Evolutionary conservation across 2,113 vertebrate genomes (phyloP).

Genomic region (Charadrius vociferus): DNA sequence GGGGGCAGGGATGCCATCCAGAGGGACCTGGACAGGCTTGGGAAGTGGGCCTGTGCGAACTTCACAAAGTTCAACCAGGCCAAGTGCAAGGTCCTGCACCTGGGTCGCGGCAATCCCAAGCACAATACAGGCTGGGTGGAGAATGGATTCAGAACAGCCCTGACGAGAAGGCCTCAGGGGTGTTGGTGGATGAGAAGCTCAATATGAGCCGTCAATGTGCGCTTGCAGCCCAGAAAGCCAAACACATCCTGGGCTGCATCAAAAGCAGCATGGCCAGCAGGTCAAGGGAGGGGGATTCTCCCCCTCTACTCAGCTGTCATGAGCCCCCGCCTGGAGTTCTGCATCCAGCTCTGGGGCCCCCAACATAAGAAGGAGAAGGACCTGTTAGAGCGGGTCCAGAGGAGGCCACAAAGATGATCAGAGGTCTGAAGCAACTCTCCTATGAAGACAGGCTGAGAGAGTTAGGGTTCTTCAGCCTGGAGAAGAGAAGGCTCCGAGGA

Average conservation of each 20-base stretch:
- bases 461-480: background rate
- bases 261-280: background rate
- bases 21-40: background rate
- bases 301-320: background rate
- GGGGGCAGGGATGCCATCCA: background rate
- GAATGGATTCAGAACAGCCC: background rate
- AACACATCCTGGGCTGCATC: background rate
- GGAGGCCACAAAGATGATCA: background rate
- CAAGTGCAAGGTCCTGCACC: background rate
- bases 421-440: background rate
- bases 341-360: background rate
- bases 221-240: background rate
- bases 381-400: background rate
- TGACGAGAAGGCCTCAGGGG: background rate
- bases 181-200: background rate
- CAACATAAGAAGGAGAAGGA: background rate
- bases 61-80: background rate
- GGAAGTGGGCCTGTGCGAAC: background rate
- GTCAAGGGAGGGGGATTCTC: background rate
- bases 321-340: background rate
- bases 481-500: background rate
- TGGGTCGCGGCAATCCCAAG: background rate
- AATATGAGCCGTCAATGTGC: background rate
- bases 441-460: background rate
- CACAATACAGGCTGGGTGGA: background rate